Evolutionary conservation across 2,113 vertebrate species (phyloP), one percentile per base, ranked within the genome.

Genomic region (Osmerus eperlanus): DNA sequence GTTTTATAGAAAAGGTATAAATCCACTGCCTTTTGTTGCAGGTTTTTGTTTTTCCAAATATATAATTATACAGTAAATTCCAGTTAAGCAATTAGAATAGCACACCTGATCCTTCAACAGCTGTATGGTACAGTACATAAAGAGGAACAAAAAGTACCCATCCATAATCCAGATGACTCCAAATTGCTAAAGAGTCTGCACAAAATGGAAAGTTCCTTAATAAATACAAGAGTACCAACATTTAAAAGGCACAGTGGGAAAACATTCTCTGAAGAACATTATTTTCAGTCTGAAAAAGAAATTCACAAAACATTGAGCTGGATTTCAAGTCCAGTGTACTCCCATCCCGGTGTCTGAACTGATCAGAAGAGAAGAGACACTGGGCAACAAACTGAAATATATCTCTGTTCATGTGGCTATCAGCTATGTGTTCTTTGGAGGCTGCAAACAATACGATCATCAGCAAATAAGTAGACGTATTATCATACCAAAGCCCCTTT

Each of bases 181-280:
- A 25, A 23, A 9, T 21, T 16, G 12, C 25, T 6, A 29, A 60
- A 23, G 21, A 15, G 60, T 62, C 11, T 15, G 13, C 15, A 15
- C 60, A 25, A 15, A 62, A 19, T 28, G n/a, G 28, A 62, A 60
- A 13, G 3, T 60, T 21, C 23, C 14, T 29, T 19, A 13, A 60
- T 60, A 60, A 60, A 62, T 62, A 62, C 9, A 13, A 14, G 15
- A 64, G 18, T 64, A 64, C 61, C 25, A 64, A 15, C 12, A 62
- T 28, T 16, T 16, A 28, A 62, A 62, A 64, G 61, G 61, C 61
- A 64, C 61, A 36, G 25, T 64, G 15, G 15, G 61, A 36, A 64
- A 63, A 63, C 28, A 18, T 32, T 32, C 25, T 63, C 28, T 2
- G 25, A 63, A 32, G 9, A 47, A 47, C 41, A 47, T 47, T 11